Evolutionary conservation across 2,113 vertebrate genomes (phyloP).

Genomic region (Syngnathus floridae): DNA sequence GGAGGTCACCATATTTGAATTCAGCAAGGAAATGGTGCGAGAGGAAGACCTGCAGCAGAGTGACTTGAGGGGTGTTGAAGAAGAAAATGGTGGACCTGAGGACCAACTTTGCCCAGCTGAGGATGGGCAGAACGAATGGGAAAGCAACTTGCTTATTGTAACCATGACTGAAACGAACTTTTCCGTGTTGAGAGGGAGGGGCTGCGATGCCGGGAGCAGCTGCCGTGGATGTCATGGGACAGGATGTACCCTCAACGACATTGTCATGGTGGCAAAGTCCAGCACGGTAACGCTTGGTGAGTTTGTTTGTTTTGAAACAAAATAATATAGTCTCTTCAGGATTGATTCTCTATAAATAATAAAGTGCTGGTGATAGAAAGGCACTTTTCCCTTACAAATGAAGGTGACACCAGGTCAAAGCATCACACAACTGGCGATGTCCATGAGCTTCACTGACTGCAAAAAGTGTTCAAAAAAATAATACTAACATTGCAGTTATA

Average conservation of each 20-base stretch:
- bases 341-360: too few species aligned
- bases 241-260: slow-evolving; percentile 46
- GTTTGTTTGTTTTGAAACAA: slow-evolving; percentile 3
- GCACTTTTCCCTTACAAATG: too few species aligned
- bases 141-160: slow-evolving; percentile 48
- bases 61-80: neutral
- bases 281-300: slow-evolving; percentile 56
- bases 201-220: slow-evolving; percentile 15
- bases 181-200: slow-evolving; percentile 53
- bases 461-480: too few species aligned
- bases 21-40: slow-evolving; percentile 55
- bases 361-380: too few species aligned
- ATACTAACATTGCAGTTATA: too few species aligned
- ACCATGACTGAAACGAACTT: slow-evolving; percentile 60
- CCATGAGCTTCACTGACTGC: too few species aligned
- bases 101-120: slow-evolving; percentile 1
- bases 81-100: neutral
- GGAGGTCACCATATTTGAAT: slow-evolving; percentile 37
- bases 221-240: slow-evolving; percentile 34
- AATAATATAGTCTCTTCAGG: too few species aligned
- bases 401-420: too few species aligned
- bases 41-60: slow-evolving; percentile 16
- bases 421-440: too few species aligned
- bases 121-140: neutral
- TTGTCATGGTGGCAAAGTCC: slow-evolving; percentile 51